A percentile compares a stretch with the other conserved stretches of the same genome.
Evolutionary conservation across 2,797 vertebrate genomes (phyloP).

Genomic region (Mionectes olivaceus): DNA sequence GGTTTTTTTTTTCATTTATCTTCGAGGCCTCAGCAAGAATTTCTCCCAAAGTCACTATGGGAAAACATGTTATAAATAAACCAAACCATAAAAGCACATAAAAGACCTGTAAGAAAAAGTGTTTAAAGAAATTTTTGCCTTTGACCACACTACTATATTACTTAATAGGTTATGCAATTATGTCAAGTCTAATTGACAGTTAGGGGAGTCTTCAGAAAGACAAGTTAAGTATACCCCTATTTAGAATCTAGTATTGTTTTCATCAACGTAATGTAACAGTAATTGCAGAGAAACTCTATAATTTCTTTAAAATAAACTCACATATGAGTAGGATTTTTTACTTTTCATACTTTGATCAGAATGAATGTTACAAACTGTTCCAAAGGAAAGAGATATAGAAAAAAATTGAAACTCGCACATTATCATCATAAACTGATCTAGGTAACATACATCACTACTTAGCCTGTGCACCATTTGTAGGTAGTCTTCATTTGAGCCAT

Average conservation of each 20-base stretch:
- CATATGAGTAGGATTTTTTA: not conserved
- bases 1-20: not conserved
- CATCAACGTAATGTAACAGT: not conserved
- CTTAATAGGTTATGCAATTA: not conserved
- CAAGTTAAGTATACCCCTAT: not conserved
- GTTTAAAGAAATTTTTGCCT: not conserved
- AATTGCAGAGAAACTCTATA: not conserved
- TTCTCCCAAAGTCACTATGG: not conserved
- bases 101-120: not conserved
- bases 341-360: not conserved
- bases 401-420: not conserved
- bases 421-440: constrained; percentile 52
- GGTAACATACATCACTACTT: constrained; percentile 88
- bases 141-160: not conserved
- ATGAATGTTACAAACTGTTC: not conserved
- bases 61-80: not conserved
- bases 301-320: not conserved
- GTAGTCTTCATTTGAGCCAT: constrained; percentile 89
- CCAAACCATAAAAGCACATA: not conserved
- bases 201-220: not conserved
- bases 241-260: not conserved
- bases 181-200: not conserved
- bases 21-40: not conserved
- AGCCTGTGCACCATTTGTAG: constrained; percentile 91
- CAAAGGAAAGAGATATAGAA: not conserved